Conservation (phyloP, 23 tunicate genomes). For the Corella eumyota region DNA sequence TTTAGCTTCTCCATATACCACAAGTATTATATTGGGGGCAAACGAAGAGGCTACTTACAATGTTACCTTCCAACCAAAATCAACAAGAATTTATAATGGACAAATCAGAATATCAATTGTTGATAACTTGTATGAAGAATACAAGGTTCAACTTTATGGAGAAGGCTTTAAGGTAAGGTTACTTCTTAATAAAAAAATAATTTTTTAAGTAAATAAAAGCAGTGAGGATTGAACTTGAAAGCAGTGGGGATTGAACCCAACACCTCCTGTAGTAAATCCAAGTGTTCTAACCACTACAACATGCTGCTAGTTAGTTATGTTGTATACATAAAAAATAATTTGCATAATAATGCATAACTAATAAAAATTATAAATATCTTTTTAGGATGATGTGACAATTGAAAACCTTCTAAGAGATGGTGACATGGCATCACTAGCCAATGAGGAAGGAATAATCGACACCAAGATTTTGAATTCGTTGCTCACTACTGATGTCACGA, state of each 20-base stretch:
- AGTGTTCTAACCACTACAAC: no score
- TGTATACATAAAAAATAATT: no score
- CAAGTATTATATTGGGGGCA: conserved; percentile 61
- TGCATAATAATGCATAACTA: background rate
- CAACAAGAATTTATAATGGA: conserved; percentile 35
- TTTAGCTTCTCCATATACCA: conserved; percentile 94
- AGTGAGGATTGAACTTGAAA: no score
- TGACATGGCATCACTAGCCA: conserved; percentile 40
- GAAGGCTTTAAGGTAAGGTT: conserved; percentile 69
- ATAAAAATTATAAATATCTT: background rate
- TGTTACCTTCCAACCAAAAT: conserved; percentile 54
- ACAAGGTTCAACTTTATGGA: conserved; percentile 63
- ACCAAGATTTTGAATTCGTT: conserved; percentile 32
- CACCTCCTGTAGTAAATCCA: no score
- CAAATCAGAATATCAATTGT: conserved; percentile 41
- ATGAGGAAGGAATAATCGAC: conserved; percentile 50
- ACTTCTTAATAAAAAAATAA: background rate
- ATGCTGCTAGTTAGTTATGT: no score
- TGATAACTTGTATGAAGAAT: conserved; percentile 84
- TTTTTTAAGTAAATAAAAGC: background rate
- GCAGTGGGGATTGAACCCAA: no score
- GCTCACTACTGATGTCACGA: conserved; percentile 25
- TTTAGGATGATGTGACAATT: conserved; percentile 85
- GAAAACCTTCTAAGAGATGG: conserved; percentile 72
- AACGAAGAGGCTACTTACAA: conserved; percentile 44